Percentiles rank a stretch among this genome's conserved stretches.
These are phyloP conservation scores for Desmodus rotundus DNA, from an alignment of 2,113 vertebrate genomes.

Conservation along the genomic window DNA sequence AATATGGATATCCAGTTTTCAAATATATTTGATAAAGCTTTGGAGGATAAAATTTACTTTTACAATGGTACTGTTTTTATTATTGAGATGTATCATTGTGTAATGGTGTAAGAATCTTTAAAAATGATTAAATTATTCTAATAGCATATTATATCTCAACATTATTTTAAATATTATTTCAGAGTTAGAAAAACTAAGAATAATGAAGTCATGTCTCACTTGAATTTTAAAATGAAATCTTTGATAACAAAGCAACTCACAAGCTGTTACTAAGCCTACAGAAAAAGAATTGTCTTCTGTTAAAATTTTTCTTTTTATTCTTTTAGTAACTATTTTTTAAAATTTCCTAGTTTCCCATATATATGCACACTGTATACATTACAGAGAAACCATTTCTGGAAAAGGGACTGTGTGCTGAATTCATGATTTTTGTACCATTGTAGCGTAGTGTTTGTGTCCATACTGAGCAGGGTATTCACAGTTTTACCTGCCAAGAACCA, in stretches of 20 bases:
- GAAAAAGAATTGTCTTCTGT: background rate
- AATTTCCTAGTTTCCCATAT: background rate
- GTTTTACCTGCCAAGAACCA: background rate
- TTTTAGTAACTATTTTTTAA: background rate
- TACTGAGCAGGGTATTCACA: background rate
- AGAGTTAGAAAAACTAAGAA: background rate
- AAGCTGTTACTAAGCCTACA: background rate
- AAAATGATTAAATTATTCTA: background rate
- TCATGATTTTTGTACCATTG: background rate
- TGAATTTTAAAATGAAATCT: conserved; percentile 34
- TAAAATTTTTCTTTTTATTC: conserved; percentile 10
- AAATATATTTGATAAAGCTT: background rate
- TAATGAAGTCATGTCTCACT: background rate
- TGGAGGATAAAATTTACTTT: background rate
- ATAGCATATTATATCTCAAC: background rate
- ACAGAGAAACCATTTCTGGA: background rate
- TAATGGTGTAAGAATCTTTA: background rate
- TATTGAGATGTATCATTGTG: background rate
- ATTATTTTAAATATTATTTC: background rate
- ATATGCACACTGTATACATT: background rate
- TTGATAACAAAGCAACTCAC: conserved; percentile 4
- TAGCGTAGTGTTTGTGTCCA: background rate
- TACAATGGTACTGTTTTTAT: background rate
- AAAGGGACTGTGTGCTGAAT: background rate
- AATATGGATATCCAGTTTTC: background rate